Conservation (phyloP, 2,888 invertebrate genomes). For the Ichneumon xanthorius region DNA sequence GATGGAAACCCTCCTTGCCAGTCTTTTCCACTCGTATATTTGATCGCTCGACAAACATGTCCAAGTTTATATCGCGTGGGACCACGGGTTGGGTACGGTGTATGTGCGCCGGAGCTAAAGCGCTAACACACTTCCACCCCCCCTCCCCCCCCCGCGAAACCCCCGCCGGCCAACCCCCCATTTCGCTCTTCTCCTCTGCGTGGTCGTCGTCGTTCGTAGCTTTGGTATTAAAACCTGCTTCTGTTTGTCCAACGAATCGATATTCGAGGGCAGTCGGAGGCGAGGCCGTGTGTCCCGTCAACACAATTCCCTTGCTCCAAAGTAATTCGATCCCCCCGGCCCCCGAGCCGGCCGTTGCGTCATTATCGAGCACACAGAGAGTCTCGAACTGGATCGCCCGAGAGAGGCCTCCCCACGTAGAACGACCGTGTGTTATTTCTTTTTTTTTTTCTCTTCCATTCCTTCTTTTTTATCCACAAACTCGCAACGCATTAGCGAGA, state of each 20-base stretch:
- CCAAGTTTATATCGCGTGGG: constrained; percentile 81
- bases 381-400: constrained; percentile 8
- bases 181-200: constrained; percentile 62
- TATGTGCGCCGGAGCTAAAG: constrained; percentile 29
- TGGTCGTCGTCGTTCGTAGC: constrained; percentile 47
- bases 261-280: constrained; percentile 51
- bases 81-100: constrained; percentile 42
- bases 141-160: no score
- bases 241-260: constrained; percentile 66
- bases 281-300: constrained; percentile 49
- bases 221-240: constrained; percentile 61
- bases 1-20: constrained; percentile 76
- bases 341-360: constrained; percentile 43
- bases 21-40: constrained; percentile 84
- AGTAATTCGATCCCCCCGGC: constrained; percentile 61
- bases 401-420: constrained; percentile 18
- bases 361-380: constrained; percentile 58
- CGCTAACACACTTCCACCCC: constrained; percentile 70
- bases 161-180: constrained; percentile 19
- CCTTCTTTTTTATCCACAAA: constrained; percentile 29
- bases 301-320: constrained; percentile 32
- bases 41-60: constrained; percentile 84
- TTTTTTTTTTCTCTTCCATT: not conserved
- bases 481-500: constrained; percentile 59
- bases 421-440: not conserved